A percentile compares a stretch with the other conserved stretches of the same genome.
Evolutionary conservation across 2,888 invertebrate species (phyloP).

Genomic region (Morinoia aosen): DNA sequence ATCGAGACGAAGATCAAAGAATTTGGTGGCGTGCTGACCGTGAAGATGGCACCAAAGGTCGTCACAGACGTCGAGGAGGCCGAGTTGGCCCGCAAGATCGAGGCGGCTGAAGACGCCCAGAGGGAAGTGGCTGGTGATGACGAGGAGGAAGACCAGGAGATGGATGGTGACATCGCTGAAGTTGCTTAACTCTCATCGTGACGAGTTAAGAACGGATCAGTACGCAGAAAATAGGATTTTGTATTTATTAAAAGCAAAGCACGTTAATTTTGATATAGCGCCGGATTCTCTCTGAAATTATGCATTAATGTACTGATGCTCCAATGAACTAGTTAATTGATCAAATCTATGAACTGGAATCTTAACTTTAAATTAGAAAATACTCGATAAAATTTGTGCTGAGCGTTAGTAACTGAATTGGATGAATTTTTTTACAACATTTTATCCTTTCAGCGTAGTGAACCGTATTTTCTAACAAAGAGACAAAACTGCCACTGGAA

Average conservation of each 20-base stretch:
- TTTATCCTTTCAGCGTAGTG: too few relatives aligned
- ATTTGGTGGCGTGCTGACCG: constrained; percentile 90
- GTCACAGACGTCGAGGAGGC: constrained; percentile 98
- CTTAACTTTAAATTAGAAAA: too few relatives aligned
- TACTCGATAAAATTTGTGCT: too few relatives aligned
- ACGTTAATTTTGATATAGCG: neutral
- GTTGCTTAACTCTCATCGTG: constrained; percentile 47
- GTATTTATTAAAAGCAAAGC: neutral
- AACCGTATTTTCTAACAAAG: too few relatives aligned
- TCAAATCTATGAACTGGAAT: neutral
- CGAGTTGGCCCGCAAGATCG: constrained; percentile 93
- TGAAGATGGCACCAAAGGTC: constrained; percentile 88
- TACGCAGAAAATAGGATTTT: neutral
- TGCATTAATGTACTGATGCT: too few relatives aligned
- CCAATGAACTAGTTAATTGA: neutral
- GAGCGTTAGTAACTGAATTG: too few relatives aligned
- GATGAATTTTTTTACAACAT: too few relatives aligned
- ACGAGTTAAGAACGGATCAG: neutral
- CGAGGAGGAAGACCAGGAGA: constrained; percentile 67
- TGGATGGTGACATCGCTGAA: constrained; percentile 59
- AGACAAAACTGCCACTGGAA: too few relatives aligned
- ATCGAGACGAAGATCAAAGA: constrained; percentile 85
- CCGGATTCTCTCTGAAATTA: neutral
- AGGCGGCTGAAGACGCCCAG: constrained; percentile 93
- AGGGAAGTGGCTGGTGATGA: constrained; percentile 76